phyloP scores from a whole-genome alignment of 2,888 invertebrate species.

The Julus scandinavius region DNA sequence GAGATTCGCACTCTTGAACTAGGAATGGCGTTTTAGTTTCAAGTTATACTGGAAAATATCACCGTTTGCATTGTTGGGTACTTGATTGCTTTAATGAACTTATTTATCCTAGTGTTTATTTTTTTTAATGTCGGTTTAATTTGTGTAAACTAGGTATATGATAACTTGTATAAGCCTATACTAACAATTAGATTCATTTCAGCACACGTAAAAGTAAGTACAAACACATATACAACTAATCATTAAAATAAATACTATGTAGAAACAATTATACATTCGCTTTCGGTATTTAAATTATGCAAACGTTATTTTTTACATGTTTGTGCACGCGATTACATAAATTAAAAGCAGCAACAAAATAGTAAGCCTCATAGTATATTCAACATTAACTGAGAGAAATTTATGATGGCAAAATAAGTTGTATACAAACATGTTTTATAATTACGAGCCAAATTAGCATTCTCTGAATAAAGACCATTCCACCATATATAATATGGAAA shows the following conservation, averaged over 20 bases:
- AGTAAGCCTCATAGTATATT: not conserved
- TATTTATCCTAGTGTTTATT: not conserved
- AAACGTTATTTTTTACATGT: not conserved
- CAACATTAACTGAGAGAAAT: not conserved
- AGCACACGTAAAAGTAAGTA: not conserved
- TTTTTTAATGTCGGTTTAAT: not conserved
- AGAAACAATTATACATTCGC: not conserved
- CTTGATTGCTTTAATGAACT: not conserved
- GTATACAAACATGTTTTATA: not conserved
- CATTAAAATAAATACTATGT: not conserved
- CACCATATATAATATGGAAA: not conserved
- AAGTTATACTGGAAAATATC: no score
- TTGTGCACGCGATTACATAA: not conserved
- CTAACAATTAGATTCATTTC: not conserved
- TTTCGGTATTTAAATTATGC: conserved; percentile 8
- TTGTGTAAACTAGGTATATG: not conserved
- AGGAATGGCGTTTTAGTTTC: no score
- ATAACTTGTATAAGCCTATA: not conserved
- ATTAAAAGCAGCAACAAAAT: not conserved
- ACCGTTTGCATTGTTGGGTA: no score
- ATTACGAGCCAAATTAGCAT: not conserved
- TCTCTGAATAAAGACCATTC: not conserved
- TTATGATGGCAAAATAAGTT: not conserved
- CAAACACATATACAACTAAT: not conserved
- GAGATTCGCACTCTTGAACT: no score